phyloP scores from a whole-genome alignment of 2,113 vertebrate genomes.

The Leucosticte australis region DNA sequence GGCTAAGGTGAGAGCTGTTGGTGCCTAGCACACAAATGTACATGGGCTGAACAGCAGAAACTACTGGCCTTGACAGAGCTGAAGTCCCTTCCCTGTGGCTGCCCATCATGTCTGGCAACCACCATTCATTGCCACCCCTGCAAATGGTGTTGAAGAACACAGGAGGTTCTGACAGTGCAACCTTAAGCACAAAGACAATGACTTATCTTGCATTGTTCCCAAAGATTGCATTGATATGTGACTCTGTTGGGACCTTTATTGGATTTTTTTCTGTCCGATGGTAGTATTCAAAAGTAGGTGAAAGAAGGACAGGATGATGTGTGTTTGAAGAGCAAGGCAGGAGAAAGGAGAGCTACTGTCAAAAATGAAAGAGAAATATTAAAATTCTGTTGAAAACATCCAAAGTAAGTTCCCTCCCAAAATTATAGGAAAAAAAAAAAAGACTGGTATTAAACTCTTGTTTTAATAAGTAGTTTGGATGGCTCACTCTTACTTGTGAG shows the following conservation, averaged over 20 bases:
- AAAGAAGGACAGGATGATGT: background rate
- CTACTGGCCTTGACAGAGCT: background rate
- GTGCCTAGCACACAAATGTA: background rate
- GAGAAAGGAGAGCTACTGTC: background rate
- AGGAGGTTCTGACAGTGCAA: background rate
- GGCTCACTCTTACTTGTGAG: background rate
- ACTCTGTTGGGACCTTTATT: background rate
- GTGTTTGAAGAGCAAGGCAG: background rate
- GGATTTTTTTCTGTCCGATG: background rate
- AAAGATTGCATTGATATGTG: background rate
- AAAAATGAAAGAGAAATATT: background rate
- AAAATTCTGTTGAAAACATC: background rate
- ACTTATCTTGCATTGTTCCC: background rate
- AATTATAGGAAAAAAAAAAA: background rate
- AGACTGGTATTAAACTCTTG: background rate
- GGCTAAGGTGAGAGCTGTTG: background rate
- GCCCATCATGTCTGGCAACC: background rate
- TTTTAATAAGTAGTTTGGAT: background rate
- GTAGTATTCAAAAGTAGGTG: background rate
- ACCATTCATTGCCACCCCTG: background rate
- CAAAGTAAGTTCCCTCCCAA: background rate
- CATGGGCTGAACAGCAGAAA: background rate
- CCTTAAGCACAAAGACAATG: background rate
- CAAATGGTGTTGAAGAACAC: background rate
- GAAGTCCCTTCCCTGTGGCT: background rate